phyloP scores from a whole-genome alignment of 2,797 vertebrate genomes.

The Anguilla obscura region DNA sequence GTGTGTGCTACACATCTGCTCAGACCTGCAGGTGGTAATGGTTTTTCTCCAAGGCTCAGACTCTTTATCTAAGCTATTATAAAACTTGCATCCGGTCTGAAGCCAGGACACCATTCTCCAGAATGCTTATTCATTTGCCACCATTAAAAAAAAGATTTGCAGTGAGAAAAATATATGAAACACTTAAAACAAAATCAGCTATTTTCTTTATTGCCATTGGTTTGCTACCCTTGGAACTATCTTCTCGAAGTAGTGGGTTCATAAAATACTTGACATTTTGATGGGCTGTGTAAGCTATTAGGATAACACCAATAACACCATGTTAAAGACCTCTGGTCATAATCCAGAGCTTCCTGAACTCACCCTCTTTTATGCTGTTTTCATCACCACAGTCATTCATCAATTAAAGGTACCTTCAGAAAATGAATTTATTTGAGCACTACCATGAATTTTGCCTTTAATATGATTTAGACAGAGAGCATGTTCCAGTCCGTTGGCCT shows the following conservation, averaged over 20 bases:
- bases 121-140: not conserved
- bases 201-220: not conserved
- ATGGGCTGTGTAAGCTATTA: not conserved
- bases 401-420: not conserved
- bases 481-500: not conserved
- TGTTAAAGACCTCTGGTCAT: not conserved
- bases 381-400: not conserved
- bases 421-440: not conserved
- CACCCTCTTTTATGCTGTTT: not conserved
- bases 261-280: not conserved
- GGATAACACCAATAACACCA: not conserved
- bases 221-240: not conserved
- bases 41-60: constrained; percentile 3
- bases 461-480: too few species aligned
- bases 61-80: constrained; percentile 22
- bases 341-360: not conserved
- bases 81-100: constrained; percentile 22
- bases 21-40: not conserved
- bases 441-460: not conserved
- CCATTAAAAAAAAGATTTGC: not conserved
- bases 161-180: not conserved
- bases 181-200: not conserved
- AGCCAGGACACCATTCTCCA: constrained; percentile 20
- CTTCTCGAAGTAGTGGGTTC: not conserved
- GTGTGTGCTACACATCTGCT: not conserved